A percentile compares a stretch with the other conserved stretches of the same genome.
Conservation (phyloP, 2,888 invertebrate species). For the Rhagium mordax region DNA sequence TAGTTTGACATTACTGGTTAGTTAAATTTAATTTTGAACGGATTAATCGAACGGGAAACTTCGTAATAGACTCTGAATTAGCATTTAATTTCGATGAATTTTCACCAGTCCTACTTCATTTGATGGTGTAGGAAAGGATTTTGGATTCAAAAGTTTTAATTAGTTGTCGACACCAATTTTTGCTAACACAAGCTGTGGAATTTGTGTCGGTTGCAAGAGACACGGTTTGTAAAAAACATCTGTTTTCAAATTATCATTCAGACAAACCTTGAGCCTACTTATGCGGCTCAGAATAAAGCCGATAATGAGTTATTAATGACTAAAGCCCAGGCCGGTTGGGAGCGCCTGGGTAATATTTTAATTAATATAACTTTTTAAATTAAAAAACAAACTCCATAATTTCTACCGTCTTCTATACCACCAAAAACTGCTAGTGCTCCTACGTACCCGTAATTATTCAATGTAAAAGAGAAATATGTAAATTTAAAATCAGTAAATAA, state of each 20-base stretch:
- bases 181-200: no score
- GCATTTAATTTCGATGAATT: background rate
- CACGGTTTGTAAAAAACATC: no score
- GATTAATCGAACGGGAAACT: background rate
- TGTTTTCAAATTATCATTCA: no score
- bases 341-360: no score
- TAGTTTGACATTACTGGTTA: background rate
- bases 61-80: background rate
- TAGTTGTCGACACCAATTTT: no score
- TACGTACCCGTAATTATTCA: background rate
- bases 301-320: no score
- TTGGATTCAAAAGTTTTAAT: background rate
- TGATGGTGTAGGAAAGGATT: background rate
- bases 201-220: no score
- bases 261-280: no score
- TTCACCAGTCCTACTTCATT: background rate
- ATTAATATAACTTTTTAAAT: background rate
- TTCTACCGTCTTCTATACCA: background rate
- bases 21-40: background rate
- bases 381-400: background rate
- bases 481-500: background rate
- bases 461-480: background rate
- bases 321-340: no score
- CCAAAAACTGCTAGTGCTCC: background rate
- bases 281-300: no score